These are phyloP conservation scores for Clusia tigrina DNA, from an alignment of 2,888 invertebrate genomes.

Conservation along the genomic window DNA sequence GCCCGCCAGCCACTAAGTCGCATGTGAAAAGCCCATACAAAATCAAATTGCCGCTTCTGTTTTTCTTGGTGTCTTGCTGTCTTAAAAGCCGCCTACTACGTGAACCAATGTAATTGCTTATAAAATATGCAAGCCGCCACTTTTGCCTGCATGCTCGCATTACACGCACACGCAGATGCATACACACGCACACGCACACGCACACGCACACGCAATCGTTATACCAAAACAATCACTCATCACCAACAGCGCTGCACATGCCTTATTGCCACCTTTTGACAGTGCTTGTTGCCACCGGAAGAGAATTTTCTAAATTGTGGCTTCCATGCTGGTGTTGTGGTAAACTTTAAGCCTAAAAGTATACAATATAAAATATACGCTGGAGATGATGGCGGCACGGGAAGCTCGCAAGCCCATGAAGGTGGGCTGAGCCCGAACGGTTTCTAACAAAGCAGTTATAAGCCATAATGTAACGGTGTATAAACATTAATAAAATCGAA, in stretches of 20 bases:
- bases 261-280: conserved; percentile 1
- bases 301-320: conserved; percentile 17
- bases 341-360: conserved; percentile 18
- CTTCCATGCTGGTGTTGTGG: conserved; percentile 7
- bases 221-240: conserved; percentile 22
- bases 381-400: too few relatives aligned
- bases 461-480: conserved; percentile 13
- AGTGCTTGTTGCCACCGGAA: not conserved
- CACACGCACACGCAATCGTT: not conserved
- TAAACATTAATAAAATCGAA: conserved; percentile 24
- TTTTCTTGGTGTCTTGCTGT: too few relatives aligned
- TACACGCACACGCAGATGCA: conserved; percentile 27
- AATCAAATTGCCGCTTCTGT: too few relatives aligned
- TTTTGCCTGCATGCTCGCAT: conserved; percentile 31
- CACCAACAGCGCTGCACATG: not conserved
- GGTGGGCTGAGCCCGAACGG: too few relatives aligned
- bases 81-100: not conserved
- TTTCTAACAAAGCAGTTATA: conserved; percentile 8
- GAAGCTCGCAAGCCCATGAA: too few relatives aligned
- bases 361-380: too few relatives aligned
- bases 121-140: conserved; percentile 55
- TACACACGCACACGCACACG: conserved; percentile 17
- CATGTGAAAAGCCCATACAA: too few relatives aligned
- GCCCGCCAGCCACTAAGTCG: too few relatives aligned
- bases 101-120: conserved; percentile 52